Conservation (phyloP, 2,113 vertebrate species). For the Rhegmatorhina hoffmannsi region DNA sequence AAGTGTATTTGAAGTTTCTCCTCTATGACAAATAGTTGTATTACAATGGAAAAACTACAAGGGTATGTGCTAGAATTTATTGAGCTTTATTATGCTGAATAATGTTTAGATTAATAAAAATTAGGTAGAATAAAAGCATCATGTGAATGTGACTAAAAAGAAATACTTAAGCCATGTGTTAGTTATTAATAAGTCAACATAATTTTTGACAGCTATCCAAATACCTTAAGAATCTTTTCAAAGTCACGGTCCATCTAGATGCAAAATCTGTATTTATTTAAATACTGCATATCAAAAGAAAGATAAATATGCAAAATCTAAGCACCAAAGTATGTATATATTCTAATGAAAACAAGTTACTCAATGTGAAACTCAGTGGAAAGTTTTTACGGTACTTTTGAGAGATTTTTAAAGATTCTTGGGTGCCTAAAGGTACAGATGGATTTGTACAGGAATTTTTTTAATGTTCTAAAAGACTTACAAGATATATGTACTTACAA, state of each 20-base stretch:
- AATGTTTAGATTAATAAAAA: slow-evolving; percentile 43
- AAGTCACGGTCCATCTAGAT: slow-evolving; percentile 30
- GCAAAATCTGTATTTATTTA: slow-evolving; percentile 66
- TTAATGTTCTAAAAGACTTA: not conserved
- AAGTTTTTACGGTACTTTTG: not conserved
- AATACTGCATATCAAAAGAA: slow-evolving; percentile 39
- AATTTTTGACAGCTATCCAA: slow-evolving; percentile 54
- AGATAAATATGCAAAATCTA: slow-evolving; percentile 33
- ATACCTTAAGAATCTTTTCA: slow-evolving; percentile 28
- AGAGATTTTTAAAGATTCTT: not conserved
- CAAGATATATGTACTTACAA: not conserved
- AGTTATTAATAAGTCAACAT: slow-evolving; percentile 64
- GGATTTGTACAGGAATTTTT: not conserved
- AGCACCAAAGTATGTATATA: not conserved
- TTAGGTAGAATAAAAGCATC: slow-evolving; percentile 42
- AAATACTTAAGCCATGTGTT: slow-evolving; percentile 37
- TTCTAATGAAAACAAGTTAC: slow-evolving; percentile 20
- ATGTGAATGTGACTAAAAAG: slow-evolving; percentile 38
- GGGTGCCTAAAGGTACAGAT: not conserved
- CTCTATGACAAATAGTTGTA: not conserved
- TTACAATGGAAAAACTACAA: slow-evolving; percentile 4
- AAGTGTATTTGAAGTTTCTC: slow-evolving; percentile 12
- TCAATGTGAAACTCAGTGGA: not conserved
- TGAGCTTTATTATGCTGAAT: not conserved
- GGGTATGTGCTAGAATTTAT: slow-evolving; percentile 15